Evolutionary conservation across 1,140 invertebrate species (phyloP).

Genomic region (Aphelenchoides fujianensis): DNA sequence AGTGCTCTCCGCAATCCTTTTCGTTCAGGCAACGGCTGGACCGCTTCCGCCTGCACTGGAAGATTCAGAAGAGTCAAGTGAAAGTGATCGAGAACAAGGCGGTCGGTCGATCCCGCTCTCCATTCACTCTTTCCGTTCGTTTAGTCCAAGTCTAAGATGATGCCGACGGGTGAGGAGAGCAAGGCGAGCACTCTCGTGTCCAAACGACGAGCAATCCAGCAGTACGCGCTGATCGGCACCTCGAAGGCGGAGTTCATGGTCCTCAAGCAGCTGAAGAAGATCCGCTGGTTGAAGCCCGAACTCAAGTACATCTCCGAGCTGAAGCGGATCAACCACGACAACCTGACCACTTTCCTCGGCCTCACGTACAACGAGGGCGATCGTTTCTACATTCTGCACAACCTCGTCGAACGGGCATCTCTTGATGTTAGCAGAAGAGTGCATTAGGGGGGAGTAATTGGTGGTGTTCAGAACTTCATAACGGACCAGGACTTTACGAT

Average conservation of each 20-base stretch:
- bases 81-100: conserved; percentile 52
- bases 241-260: conserved; percentile 55
- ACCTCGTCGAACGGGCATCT: conserved; percentile 51
- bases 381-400: conserved; percentile 51
- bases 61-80: conserved; percentile 32
- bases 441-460: no score
- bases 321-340: conserved; percentile 52
- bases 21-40: conserved; percentile 48
- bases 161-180: conserved; percentile 1
- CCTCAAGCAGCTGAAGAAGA: conserved; percentile 46
- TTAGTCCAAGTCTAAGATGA: conserved; percentile 38
- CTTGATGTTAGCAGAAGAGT: conserved; percentile 39
- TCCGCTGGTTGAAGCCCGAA: conserved; percentile 46
- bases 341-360: conserved; percentile 50
- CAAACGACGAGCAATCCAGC: conserved; percentile 40
- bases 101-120: no score
- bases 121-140: no score
- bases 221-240: conserved; percentile 51
- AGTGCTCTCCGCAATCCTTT: no score
- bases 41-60: conserved; percentile 48
- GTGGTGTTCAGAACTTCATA: conserved; percentile 58
- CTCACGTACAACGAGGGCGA: conserved; percentile 54
- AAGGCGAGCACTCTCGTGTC: conserved; percentile 32
- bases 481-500: conserved; percentile 50
- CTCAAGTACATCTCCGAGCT: conserved; percentile 49